Conservation (phyloP, 2,888 invertebrate genomes). For the Cheilosia variabilis region DNA sequence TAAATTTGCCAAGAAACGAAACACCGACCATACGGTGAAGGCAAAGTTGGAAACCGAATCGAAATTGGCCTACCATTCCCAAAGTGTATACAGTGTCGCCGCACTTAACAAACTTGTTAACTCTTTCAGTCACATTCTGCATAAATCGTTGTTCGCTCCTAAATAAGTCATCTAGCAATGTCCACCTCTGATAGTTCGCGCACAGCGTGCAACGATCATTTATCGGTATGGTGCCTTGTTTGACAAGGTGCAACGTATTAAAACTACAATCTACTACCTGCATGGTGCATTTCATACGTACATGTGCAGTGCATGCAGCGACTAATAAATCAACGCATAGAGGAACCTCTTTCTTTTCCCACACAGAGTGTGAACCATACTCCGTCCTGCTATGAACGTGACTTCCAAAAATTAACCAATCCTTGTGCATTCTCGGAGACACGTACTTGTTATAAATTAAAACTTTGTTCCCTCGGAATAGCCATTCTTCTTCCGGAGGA, state of each 20-base stretch:
- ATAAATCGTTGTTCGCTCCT: slow-evolving; percentile 6
- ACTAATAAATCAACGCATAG: slow-evolving; percentile 65
- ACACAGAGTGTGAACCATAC: slow-evolving; percentile 13
- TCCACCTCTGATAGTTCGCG: slow-evolving; percentile 15
- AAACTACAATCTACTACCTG: slow-evolving; percentile 57
- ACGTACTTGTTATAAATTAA: slow-evolving; percentile 75
- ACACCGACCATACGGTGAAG: not conserved
- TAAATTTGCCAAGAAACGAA: not conserved
- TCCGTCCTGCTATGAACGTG: slow-evolving; percentile 52
- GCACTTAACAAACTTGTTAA: slow-evolving; percentile 15
- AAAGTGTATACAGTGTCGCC: not conserved
- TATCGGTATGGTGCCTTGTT: slow-evolving; percentile 51
- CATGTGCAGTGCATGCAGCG: slow-evolving; percentile 45
- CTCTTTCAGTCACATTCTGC: slow-evolving; percentile 11
- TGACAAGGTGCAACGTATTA: slow-evolving; percentile 71
- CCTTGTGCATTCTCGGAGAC: slow-evolving; percentile 61
- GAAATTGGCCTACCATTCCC: not conserved
- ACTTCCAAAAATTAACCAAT: slow-evolving; percentile 73
- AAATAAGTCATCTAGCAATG: slow-evolving; percentile 23
- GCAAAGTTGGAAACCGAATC: not conserved
- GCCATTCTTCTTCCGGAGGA: slow-evolving; percentile 56
- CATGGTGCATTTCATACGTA: slow-evolving; percentile 13
- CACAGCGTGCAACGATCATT: slow-evolving; percentile 57
- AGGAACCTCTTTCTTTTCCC: slow-evolving; percentile 1
- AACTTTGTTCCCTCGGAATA: slow-evolving; percentile 55